These are phyloP conservation scores for Turnix velox DNA, from an alignment of 2,113 vertebrate genomes.

Conservation along the genomic window DNA sequence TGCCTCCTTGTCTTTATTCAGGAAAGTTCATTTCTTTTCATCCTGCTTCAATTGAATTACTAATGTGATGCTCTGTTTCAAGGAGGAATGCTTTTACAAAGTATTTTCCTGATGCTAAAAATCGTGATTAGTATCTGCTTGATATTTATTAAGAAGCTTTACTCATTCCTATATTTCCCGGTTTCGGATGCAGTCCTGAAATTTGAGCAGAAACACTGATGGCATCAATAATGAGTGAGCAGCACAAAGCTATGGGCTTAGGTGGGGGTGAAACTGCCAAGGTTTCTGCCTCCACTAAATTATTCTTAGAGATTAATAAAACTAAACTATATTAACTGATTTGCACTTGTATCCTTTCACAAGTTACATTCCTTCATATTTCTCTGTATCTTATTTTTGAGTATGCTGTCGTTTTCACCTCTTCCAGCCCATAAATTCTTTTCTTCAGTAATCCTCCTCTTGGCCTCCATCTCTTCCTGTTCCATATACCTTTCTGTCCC, in stretches of 20 bases:
- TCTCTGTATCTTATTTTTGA: background rate
- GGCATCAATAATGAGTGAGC: background rate
- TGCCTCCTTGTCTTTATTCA: background rate
- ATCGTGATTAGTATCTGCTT: background rate
- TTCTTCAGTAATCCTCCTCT: background rate
- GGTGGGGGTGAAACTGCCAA: background rate
- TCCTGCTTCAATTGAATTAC: background rate
- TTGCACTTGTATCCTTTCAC: background rate
- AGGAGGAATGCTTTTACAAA: background rate
- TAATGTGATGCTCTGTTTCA: background rate
- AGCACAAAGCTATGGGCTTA: background rate
- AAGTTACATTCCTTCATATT: background rate
- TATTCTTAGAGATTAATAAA: background rate
- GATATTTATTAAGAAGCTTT: background rate
- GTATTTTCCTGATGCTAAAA: background rate
- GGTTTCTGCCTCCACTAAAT: background rate
- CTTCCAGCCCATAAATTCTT: background rate
- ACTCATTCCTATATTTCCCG: background rate
- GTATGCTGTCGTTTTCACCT: background rate
- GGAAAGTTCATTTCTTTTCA: background rate
- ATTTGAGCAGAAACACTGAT: background rate
- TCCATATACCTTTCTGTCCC: background rate
- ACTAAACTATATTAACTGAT: background rate
- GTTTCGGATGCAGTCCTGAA: background rate
- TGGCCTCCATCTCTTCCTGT: background rate